These are phyloP conservation scores for Hycleus cichorii DNA, from an alignment of 1,140 invertebrate genomes.

Conservation along the genomic window DNA sequence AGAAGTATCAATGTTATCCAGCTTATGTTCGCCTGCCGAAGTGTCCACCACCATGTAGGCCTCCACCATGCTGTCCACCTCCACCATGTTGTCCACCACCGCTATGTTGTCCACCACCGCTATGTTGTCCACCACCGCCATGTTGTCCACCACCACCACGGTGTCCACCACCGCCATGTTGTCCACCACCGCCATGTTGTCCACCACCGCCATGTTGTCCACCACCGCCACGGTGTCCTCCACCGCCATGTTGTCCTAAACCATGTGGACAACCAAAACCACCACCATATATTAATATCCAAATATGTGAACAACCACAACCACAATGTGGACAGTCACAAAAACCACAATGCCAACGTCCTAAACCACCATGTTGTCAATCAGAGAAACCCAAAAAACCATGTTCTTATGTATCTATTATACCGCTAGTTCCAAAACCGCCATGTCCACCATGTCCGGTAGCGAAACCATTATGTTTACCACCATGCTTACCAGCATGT, in stretches of 20 bases:
- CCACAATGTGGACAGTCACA: no score
- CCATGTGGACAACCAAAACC: background rate
- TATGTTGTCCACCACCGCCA: constrained; percentile 25
- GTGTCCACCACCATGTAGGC: constrained; percentile 9
- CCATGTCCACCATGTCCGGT: no score
- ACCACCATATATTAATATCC: no score
- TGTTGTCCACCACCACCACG: constrained; percentile 27
- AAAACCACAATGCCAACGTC: no score
- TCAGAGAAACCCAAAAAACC: no score
- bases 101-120: constrained; percentile 26
- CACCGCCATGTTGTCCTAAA: constrained; percentile 11
- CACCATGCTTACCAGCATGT: constrained; percentile 3
- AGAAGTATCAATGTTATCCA: constrained; percentile 35
- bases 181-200: background rate
- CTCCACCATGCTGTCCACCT: constrained; percentile 27
- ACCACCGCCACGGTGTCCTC: background rate
- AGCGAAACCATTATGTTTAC: background rate
- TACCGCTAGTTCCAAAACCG: no score
- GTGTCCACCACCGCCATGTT: constrained; percentile 21
- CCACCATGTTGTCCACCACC: constrained; percentile 24
- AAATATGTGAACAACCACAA: no score
- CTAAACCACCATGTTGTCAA: no score
- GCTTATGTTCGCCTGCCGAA: constrained; percentile 29
- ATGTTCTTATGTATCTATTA: no score
- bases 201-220: background rate